Conservation (phyloP, 1,140 invertebrate species). For the Brachionus rubens region DNA sequence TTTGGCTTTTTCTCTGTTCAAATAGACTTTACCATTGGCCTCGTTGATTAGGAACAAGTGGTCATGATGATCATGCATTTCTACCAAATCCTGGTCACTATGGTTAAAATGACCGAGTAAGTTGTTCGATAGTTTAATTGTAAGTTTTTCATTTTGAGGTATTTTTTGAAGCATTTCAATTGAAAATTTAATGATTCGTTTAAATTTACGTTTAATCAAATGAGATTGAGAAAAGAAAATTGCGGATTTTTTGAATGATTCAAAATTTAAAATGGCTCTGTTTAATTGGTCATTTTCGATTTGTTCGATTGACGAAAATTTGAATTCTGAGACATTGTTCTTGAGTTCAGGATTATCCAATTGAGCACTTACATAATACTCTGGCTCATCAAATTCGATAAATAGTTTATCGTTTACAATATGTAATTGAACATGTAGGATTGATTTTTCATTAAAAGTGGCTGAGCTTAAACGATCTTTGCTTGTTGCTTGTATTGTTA, state of each 20-base stretch:
- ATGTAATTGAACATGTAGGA: not conserved
- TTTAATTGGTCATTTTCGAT: not conserved
- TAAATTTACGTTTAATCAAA: slow-evolving; percentile 27
- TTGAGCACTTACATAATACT: slow-evolving; percentile 29
- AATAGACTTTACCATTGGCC: slow-evolving; percentile 24
- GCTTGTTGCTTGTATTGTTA: slow-evolving; percentile 23
- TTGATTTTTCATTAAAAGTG: not conserved
- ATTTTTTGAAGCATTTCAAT: slow-evolving; percentile 44
- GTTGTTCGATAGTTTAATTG: slow-evolving; percentile 1
- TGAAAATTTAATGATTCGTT: slow-evolving; percentile 15
- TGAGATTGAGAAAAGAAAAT: slow-evolving; percentile 38
- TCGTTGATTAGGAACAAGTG: slow-evolving; percentile 6
- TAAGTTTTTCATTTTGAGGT: not conserved
- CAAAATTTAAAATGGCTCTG: not conserved
- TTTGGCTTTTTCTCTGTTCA: not conserved
- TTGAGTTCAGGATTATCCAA: not conserved
- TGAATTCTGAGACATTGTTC: too few relatives aligned
- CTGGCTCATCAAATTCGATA: slow-evolving; percentile 35
- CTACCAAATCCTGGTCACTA: not conserved
- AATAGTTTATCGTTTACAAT: slow-evolving; percentile 32
- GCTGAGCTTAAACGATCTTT: not conserved
- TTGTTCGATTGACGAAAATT: too few relatives aligned
- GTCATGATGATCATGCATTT: too few relatives aligned
- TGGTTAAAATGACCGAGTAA: slow-evolving; percentile 2
- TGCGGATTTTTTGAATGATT: not conserved